Conservation (phyloP, 2,797 vertebrate species). For the Pseudochirops corinnae region DNA sequence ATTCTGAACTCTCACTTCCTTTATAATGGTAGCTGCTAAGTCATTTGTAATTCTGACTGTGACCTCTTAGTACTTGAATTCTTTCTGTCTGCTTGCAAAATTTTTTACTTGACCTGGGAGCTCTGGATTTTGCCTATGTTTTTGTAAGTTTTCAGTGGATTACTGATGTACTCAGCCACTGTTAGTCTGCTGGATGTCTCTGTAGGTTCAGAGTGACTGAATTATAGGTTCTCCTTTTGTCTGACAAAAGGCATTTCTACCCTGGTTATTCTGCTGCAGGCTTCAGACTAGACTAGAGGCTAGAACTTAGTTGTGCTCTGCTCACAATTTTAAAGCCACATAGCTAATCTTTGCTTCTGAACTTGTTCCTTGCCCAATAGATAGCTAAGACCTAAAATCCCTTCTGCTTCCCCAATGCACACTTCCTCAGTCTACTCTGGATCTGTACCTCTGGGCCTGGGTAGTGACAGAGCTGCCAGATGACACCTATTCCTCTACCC, state of each 20-base stretch:
- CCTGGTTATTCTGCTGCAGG: no score
- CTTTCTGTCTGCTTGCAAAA: background rate
- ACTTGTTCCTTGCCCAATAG: background rate
- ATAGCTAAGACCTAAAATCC: background rate
- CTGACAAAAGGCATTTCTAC: background rate
- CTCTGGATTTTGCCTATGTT: no score
- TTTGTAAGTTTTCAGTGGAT: background rate
- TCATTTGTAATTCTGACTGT: background rate
- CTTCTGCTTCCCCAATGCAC: background rate
- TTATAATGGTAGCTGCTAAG: background rate
- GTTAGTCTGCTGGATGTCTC: no score
- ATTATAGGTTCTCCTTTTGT: background rate
- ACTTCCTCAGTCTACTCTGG: no score
- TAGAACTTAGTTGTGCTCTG: no score
- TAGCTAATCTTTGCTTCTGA: background rate
- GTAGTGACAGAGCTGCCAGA: no score
- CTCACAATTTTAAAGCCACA: background rate
- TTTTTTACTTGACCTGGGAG: background rate
- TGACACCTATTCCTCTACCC: no score
- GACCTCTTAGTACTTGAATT: background rate
- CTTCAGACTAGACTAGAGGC: no score
- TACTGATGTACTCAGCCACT: background rate
- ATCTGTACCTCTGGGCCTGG: no score
- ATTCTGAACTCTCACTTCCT: background rate
- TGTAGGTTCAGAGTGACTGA: background rate